Base-by-base conservation (phyloP, 2,888 invertebrate species). In the Pinctada fucata region DNA sequence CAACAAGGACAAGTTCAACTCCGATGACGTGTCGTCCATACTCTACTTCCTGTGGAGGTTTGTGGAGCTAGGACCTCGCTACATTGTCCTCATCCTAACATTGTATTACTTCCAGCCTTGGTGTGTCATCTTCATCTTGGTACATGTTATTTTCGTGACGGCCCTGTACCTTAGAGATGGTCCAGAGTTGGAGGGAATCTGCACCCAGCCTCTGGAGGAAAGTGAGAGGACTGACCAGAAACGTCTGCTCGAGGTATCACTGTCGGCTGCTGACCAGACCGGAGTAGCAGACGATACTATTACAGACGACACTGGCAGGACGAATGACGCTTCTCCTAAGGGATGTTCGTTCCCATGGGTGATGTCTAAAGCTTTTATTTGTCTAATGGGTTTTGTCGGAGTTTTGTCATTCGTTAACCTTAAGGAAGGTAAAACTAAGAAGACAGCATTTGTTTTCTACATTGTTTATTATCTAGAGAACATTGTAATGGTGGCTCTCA, bases 361-460 rank as follows among this genome's bases (percentile, higher is more conserved):
- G 8, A 10, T 58, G 58, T 10, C 6, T 58, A 6, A 58, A 6
- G 13, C 51, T n/a, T 75, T 80, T 50, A 64, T 80, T 2, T 8
- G 77, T 13, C 10, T 80, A 47, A 51, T 77, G 13, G 70, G 80
- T 16, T 80, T 77, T 51, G 78, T 80, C 16, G 76, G 77, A 49
- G 71, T 80, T 31, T 80, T 80, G 65, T 75, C 76, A 31, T 80
- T 69, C 52, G 75, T 80, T 49, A 80, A 80, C 48, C 63, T 80
- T 50, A 76, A 74, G 6, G 80, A 77, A 16, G 75, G 80, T 8
- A 58, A 66, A 45, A 80, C 77, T 8, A 66, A 66, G 63, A 71
- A 68, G 8, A 68, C 48, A 16, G 63, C 68, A 47, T 64, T 77
- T 2, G 63, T 80, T 6, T 80, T 66, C 51, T 80, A 78, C 48